Base-by-base conservation (phyloP, 2,797 vertebrate genomes). In the Sarcoramphus papa region DNA sequence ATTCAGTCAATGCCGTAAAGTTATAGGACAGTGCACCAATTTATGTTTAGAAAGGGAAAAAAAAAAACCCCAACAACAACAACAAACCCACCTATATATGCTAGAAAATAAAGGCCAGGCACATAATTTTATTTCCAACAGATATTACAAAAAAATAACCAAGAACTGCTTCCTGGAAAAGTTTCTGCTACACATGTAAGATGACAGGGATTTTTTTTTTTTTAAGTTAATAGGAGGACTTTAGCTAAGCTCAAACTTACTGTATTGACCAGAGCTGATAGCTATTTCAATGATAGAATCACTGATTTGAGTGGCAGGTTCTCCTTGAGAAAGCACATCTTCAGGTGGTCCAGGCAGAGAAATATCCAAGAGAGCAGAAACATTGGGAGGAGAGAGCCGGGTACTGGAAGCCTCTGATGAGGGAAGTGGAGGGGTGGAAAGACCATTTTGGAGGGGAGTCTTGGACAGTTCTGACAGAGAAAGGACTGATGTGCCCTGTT, bases 201-300 rank as follows among this genome's bases (percentile, higher is more conserved):
- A 81, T n/a, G 30, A 31, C 13, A 75, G 14, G 13, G 24, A 51
- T 65, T 41, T 28, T 51, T 63, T 74, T 74, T 64, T 47, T 45
- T 72, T 50, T 2, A 83, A 54, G 6, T 19, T 33, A 69, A 53
- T 4, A 77, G 64, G 33, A 57, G 80, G 30, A 68, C 14, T 40
- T 60, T 5, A 90, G 50, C 27, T 63, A 77, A 77, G 57, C 12
- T 67, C 69, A 81, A 56, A 67, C 98, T 84, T 94, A 99, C 99
- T 98, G 23, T 99, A 99, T 88, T 99, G 99, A 73, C 99, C 99
- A 15, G 99, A 99, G 98, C 99, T 99, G 98, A 99, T 99, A 91
- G 99, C 99, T 5, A 99, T 99, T 97, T 99, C 99, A 6, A 99
- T 99, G 97, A 99, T 99, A 59, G 99, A 99, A 98, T 99, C 99